Evolutionary conservation across 2,888 invertebrate genomes (phyloP), one percentile per base, ranked within the genome.

Genomic region (Pachycephus smyrnensis): DNA sequence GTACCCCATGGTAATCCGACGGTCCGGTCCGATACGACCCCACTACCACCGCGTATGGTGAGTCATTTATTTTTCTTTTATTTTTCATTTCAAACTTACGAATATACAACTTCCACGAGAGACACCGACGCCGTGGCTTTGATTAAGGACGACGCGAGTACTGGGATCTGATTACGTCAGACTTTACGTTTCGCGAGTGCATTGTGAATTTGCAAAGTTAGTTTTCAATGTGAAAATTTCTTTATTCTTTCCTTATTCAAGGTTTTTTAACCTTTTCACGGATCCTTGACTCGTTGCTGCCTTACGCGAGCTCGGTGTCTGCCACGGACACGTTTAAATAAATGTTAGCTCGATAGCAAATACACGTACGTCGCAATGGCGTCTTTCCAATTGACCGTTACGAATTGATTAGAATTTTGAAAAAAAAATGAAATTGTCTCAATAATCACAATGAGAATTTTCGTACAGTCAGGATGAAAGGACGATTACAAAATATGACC

Each of bases 11-110:
- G 86, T 88, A 85, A 87, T 83, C 86, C 84, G 86, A 84, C 86
- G 83, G 82, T 87, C 87, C 86, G 89, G 87, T 87, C 84, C 87
- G 84, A 88, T 32, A 87, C 87, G 85, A 89, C 89, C 89, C 88
- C 86, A 88, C 86, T 88, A 87, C 86, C 84, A 88, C 86, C 90
- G 91, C 90, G 90, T 91, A 90, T 90, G 91, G 91, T 91, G 91
- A 91, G 91, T 91, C 87, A 78, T 86, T 87, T 85, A 69, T 69
- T 32, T 69, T 30, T 30, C 12, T 69, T 31, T 69, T 32, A 31
- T 32, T 69, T 32, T 73, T 31, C 30, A 30, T 73, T 36, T 73
- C 35, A 31, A 11, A 69, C 4, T 30, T 30, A 6, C 9, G 30
- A 69, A 32, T 69, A 6, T 15, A 69, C n/a, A 69, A 12, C 0